Base-by-base conservation (phyloP, 1,140 invertebrate species). In the Bombyx mandarina region DNA sequence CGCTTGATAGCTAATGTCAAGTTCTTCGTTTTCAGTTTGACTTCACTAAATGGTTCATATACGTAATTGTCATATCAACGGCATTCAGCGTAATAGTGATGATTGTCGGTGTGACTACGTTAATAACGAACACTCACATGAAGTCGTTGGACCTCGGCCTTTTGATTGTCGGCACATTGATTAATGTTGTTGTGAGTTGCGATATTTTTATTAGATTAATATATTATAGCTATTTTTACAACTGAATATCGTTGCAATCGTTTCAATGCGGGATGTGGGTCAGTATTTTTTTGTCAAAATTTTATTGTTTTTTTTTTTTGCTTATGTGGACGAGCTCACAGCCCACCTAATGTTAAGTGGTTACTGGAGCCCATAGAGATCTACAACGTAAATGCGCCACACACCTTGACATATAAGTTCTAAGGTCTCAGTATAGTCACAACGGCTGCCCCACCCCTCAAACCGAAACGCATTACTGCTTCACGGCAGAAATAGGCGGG, bases 21-120 rank as follows among this genome's bases (percentile, higher is more conserved):
- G 4, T 58, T 46, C 43, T 58, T 52, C 22, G 42, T 43, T 71
- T 71, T 54, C 67, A 80, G 77, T 77, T 77, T 18, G 75, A 80
- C 56, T 80, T 80, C 56, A 80, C 75, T 1, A 54, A 63, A 44
- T 75, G 54, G 54, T 59, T 69, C 9, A 8, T 80, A 8, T 77
- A 73, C 54, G 45, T 76, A 2, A 50, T 72, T 3, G 66, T 57
- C 7, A 69, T 73, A 44, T 52, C 58, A 3, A 43, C 58, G 7
- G 73, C 66, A 8, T 62, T 80, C 7, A 18, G 4, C 0, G 64
- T 53, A 0, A n/a, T 80, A 4, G 43, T 54, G 0, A 35, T 67
- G 12, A 50, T 67, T 0, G n/a, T 71, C 0, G 51, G 47, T 0
- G 12, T 76, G 1, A 56, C 63, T 0, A 62, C 56, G 52, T 0